These are phyloP conservation scores for Catharus bicknelli DNA, from an alignment of 2,113 vertebrate species.

Conservation along the genomic window DNA sequence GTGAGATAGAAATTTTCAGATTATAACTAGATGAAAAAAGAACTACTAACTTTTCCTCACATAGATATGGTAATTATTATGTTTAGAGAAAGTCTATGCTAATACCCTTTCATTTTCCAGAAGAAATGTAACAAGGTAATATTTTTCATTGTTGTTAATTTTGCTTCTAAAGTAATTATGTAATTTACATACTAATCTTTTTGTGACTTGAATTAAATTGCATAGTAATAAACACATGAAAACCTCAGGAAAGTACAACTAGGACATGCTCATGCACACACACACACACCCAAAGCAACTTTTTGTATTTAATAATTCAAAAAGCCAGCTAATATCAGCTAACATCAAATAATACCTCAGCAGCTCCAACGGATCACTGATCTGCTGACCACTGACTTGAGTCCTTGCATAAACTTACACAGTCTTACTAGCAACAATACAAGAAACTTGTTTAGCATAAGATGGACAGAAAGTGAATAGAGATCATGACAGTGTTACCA, in stretches of 20 bases:
- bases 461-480: not conserved
- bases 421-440: not conserved
- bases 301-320: not conserved
- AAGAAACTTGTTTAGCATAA: not conserved
- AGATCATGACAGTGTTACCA: not conserved
- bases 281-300: not conserved
- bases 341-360: not conserved
- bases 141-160: constrained; percentile 32
- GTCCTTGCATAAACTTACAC: not conserved
- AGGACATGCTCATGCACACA: not conserved
- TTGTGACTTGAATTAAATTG: constrained; percentile 39
- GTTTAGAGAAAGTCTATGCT: constrained; percentile 3
- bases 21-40: not conserved
- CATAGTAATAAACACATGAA: not conserved
- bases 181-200: constrained; percentile 36
- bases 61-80: not conserved
- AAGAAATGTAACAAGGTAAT: not conserved
- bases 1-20: not conserved
- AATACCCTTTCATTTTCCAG: constrained; percentile 5
- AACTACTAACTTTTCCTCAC: constrained; percentile 17
- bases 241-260: not conserved
- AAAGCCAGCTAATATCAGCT: not conserved
- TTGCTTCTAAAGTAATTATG: constrained; percentile 1
- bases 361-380: not conserved
- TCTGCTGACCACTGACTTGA: not conserved